These are phyloP conservation scores for Drosophila anomelani DNA, from an alignment of 2,888 invertebrate genomes.

Conservation along the genomic window DNA sequence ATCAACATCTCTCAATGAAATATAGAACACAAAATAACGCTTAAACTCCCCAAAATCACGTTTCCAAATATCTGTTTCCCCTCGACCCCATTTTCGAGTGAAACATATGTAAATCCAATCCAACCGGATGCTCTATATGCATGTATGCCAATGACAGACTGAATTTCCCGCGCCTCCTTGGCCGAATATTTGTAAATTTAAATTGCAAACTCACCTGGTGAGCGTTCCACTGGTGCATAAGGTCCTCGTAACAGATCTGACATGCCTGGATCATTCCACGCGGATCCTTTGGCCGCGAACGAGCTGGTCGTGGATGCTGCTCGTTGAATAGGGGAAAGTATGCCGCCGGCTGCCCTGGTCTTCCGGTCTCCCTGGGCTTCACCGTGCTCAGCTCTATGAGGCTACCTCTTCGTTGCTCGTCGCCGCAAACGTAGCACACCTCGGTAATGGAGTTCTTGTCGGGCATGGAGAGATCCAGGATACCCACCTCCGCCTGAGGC, in stretches of 20 bases:
- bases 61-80: neutral
- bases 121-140: constrained; percentile 32
- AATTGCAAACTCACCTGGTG: constrained; percentile 86
- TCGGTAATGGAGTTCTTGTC: constrained; percentile 96
- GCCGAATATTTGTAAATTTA: neutral
- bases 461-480: constrained; percentile 95
- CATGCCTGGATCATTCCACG: constrained; percentile 92
- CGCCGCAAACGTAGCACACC: constrained; percentile 96
- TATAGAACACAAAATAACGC: neutral
- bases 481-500: constrained; percentile 88
- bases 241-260: constrained; percentile 92
- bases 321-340: constrained; percentile 91
- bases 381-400: constrained; percentile 89
- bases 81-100: constrained; percentile 18
- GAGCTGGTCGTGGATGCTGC: constrained; percentile 93
- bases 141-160: constrained; percentile 25
- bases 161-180: neutral
- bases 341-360: constrained; percentile 86
- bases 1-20: neutral
- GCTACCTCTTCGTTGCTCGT: constrained; percentile 93
- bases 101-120: constrained; percentile 7
- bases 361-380: constrained; percentile 85
- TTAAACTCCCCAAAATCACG: neutral
- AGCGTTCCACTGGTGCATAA: constrained; percentile 94
- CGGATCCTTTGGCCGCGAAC: constrained; percentile 94